Percentiles rank a stretch among this genome's conserved stretches.
Evolutionary conservation across 2,113 vertebrate genomes (phyloP).

Genomic region (Ciconia maguari): DNA sequence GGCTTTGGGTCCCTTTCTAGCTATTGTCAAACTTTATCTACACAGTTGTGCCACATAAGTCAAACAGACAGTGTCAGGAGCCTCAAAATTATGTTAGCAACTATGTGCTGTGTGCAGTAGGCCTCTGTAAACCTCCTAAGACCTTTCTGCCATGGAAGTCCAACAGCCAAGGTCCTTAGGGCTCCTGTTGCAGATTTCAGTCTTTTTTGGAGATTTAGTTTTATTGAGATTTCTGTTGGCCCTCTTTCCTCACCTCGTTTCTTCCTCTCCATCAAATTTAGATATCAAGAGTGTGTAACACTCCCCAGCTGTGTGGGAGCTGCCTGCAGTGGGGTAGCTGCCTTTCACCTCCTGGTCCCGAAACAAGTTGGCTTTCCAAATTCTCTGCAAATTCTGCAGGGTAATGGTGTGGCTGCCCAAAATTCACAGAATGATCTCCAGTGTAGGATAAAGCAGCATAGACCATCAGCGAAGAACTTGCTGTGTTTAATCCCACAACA

Average conservation of each 20-base stretch:
- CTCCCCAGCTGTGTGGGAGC: background rate
- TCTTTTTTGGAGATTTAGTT: background rate
- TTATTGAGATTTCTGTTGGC: background rate
- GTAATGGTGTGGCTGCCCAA: background rate
- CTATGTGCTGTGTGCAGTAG: background rate
- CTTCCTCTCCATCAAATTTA: background rate
- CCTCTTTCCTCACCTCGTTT: background rate
- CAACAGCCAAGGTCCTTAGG: background rate
- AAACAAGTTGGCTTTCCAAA: background rate
- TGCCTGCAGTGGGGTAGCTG: background rate
- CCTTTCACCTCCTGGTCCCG: background rate
- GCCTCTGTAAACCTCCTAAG: background rate
- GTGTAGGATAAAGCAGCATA: background rate
- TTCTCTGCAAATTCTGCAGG: background rate
- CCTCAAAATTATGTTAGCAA: background rate
- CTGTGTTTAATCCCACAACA: background rate
- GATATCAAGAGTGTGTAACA: background rate
- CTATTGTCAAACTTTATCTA: background rate
- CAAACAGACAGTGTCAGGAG: background rate
- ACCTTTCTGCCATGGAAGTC: background rate
- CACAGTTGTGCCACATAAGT: background rate
- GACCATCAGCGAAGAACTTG: background rate
- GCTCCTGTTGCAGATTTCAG: background rate
- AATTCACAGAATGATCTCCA: background rate
- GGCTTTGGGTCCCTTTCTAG: background rate